Percentiles rank a stretch among this genome's conserved stretches.
Evolutionary conservation across 2,113 vertebrate genomes (phyloP).

Genomic region (Ammodytes marinus): DNA sequence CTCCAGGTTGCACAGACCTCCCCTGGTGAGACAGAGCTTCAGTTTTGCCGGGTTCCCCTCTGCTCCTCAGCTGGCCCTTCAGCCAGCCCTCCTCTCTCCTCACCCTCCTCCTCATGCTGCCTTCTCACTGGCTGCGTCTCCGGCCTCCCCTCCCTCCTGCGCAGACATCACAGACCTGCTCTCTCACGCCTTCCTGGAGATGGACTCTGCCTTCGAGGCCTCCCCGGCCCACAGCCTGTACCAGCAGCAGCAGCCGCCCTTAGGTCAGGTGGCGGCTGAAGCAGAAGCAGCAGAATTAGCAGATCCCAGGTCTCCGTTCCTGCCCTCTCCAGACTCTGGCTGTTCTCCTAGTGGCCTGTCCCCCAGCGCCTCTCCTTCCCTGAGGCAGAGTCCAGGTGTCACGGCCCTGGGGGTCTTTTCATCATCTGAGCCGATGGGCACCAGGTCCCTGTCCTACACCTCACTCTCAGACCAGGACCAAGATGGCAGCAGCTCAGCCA

Average conservation of each 20-base stretch:
- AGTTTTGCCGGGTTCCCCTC: constrained; percentile 90
- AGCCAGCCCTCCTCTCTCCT: constrained; percentile 55
- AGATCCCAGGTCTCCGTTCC: constrained; percentile 79
- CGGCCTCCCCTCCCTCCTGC: constrained; percentile 79
- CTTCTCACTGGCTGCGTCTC: constrained; percentile 58
- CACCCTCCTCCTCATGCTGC: constrained; percentile 53
- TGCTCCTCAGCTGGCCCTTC: constrained; percentile 44
- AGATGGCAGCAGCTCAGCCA: constrained; percentile 84
- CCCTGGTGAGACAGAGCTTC: constrained; percentile 87
- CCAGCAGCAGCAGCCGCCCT: constrained; percentile 50
- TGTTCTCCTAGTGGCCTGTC: constrained; percentile 81
- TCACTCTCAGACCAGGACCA: constrained; percentile 90
- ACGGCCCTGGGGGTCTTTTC: neutral
- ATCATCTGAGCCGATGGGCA: constrained; percentile 41
- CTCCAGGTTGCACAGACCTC: constrained; percentile 59
- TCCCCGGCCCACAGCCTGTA: constrained; percentile 48
- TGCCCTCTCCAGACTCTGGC: constrained; percentile 83
- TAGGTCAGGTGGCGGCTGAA: constrained; percentile 6
- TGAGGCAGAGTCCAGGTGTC: constrained; percentile 61
- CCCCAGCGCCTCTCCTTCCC: constrained; percentile 68
- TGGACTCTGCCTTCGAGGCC: constrained; percentile 75
- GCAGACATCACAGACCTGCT: constrained; percentile 81
- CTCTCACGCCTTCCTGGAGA: constrained; percentile 76
- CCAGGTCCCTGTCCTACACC: constrained; percentile 87
- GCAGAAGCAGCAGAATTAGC: neutral